Conservation (phyloP, 2,113 vertebrate genomes). For the Paradoxurus hermaphroditus region DNA sequence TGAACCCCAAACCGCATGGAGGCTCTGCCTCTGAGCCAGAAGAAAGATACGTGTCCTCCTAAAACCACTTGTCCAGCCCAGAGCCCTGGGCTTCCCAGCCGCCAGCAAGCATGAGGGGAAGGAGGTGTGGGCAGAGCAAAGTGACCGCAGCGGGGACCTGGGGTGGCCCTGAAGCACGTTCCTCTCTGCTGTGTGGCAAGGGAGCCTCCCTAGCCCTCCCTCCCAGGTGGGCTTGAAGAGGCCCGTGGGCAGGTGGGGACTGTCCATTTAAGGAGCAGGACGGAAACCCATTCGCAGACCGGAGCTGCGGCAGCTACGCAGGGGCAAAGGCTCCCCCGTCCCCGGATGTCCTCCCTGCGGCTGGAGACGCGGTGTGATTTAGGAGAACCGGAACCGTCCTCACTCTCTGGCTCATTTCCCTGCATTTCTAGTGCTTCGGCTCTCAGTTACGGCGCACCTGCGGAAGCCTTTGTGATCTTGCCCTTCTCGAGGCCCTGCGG, state of each 20-base stretch:
- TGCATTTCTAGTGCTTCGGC: too few relatives aligned
- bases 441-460: too few relatives aligned
- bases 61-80: accelerated
- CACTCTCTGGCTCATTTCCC: accelerated
- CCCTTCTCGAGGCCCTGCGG: accelerated
- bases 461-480: background rate
- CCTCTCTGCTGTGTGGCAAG: accelerated
- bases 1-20: background rate
- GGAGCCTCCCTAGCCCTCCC: accelerated
- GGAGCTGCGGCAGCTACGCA: accelerated
- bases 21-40: background rate
- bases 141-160: accelerated
- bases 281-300: background rate
- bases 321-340: accelerated
- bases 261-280: background rate
- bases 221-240: accelerated
- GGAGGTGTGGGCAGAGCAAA: accelerated
- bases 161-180: accelerated
- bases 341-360: accelerated
- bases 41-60: too few relatives aligned
- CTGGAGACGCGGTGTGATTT: background rate
- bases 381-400: accelerated
- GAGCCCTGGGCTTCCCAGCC: background rate
- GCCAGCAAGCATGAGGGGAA: background rate
- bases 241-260: accelerated